Conservation (phyloP, 2,797 vertebrate genomes). For the Lateolabrax maculatus region DNA sequence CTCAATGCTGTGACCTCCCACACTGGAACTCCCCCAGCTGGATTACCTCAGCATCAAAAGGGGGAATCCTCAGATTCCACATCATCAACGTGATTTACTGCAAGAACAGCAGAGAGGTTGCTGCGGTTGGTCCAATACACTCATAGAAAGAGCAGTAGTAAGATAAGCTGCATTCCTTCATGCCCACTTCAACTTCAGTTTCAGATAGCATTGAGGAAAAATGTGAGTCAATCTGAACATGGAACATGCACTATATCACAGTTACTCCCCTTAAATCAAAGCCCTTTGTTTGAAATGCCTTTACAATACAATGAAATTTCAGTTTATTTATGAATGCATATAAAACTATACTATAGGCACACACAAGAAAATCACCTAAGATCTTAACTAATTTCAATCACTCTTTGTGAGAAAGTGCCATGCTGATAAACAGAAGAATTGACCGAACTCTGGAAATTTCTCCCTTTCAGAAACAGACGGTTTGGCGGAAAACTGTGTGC, state of each 20-base stretch:
- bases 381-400: background rate
- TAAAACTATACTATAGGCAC: background rate
- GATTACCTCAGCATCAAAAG: constrained; percentile 6
- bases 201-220: constrained; percentile 37
- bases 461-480: constrained; percentile 32
- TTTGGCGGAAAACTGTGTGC: constrained; percentile 37
- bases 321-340: background rate
- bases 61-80: constrained; percentile 48
- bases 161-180: constrained; percentile 60
- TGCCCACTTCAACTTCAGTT: constrained; percentile 11
- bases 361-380: background rate
- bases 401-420: background rate
- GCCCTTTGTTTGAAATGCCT: background rate
- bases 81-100: constrained; percentile 39
- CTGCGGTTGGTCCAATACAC: constrained; percentile 49
- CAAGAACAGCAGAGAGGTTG: constrained; percentile 6
- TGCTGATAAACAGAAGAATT: constrained; percentile 28
- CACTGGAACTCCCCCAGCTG: constrained; percentile 56
- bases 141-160: constrained; percentile 37
- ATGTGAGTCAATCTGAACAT: constrained; percentile 8
- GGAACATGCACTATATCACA: background rate
- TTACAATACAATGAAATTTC: too few relatives aligned
- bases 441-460: constrained; percentile 41
- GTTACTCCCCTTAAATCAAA: background rate
- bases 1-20: background rate